Base-by-base conservation (phyloP, 2,888 invertebrate species). In the Tromatobia lineatoria region DNA sequence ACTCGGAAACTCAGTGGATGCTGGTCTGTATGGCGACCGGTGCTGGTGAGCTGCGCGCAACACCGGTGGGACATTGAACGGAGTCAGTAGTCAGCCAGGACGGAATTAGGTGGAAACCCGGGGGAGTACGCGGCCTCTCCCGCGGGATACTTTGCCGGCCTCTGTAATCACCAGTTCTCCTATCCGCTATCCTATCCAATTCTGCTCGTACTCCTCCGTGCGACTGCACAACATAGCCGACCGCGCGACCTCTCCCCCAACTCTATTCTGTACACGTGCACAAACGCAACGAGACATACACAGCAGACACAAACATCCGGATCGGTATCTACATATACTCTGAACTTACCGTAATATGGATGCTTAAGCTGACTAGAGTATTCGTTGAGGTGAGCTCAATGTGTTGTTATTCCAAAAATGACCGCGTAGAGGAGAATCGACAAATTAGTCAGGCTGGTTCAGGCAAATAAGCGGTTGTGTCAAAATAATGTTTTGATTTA, bases 101-200 rank as follows among this genome's bases (percentile, higher is more conserved):
- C 92, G 92, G 92, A 92, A 92, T 92, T 92, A 92, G 92, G 92
- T 92, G 88, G 92, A 92, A 91, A 88, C 92, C 91, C 92, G 89
- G 87, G 92, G 92, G 92, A 92, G 88, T 87, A 11, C 64, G 85
- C 86, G 87, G 90, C 89, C 88, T 88, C 87, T 90, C 92, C 88
- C 91, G 67, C 67, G 90, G 91, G 92, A 91, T 90, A 90, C 88
- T 88, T 75, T 59, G 64, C 90, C 90, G 90, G 92, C 91, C 92
- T 92, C 91, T 91, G 92, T 92, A 92, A 92, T 92, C 92, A 92
- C 92, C 92, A 91, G 91, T 90, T 92, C 92, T 91, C 89, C 67
- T 67, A 67, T 91, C 90, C 91, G 90, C 91, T 91, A 91, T 91
- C 90, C 92, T 90, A 91, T 91, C 91, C 91, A 91, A 92, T 92